Percentiles rank a stretch among this genome's conserved stretches.
Conservation (phyloP, 1,140 invertebrate species). For the Leptinotarsa defecta region DNA sequence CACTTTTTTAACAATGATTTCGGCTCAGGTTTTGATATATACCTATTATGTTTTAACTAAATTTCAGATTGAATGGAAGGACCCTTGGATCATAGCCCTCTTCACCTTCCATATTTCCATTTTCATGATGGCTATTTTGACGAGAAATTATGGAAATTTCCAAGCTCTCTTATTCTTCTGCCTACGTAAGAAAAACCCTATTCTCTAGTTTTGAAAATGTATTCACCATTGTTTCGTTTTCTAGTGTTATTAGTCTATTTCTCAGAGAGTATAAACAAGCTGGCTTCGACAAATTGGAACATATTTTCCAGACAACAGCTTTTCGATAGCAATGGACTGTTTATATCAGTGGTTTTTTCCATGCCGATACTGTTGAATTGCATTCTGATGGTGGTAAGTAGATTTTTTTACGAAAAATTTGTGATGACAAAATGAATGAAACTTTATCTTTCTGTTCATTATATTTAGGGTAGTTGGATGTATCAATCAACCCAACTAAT, state of each 20-base stretch:
- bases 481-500: conserved; percentile 85
- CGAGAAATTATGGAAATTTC: conserved; percentile 83
- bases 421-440: background rate
- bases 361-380: conserved; percentile 88
- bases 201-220: background rate
- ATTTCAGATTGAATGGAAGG: conserved; percentile 85
- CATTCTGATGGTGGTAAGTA: conserved; percentile 90
- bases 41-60: conserved; percentile 33
- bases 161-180: conserved; percentile 82
- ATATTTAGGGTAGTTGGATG: conserved; percentile 76
- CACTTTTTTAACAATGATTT: conserved; percentile 3
- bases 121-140: conserved; percentile 77
- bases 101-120: conserved; percentile 76
- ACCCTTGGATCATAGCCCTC: conserved; percentile 81
- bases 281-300: conserved; percentile 83
- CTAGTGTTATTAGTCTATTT: conserved; percentile 84
- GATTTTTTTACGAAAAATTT: background rate
- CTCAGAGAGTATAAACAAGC: conserved; percentile 85
- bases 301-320: conserved; percentile 88
- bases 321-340: conserved; percentile 89
- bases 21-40: background rate
- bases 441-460: background rate
- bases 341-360: conserved; percentile 90
- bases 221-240: conserved; percentile 53
- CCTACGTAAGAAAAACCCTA: conserved; percentile 69